Conservation (phyloP, 2,113 vertebrate species). For the Camelus bactrianus region DNA sequence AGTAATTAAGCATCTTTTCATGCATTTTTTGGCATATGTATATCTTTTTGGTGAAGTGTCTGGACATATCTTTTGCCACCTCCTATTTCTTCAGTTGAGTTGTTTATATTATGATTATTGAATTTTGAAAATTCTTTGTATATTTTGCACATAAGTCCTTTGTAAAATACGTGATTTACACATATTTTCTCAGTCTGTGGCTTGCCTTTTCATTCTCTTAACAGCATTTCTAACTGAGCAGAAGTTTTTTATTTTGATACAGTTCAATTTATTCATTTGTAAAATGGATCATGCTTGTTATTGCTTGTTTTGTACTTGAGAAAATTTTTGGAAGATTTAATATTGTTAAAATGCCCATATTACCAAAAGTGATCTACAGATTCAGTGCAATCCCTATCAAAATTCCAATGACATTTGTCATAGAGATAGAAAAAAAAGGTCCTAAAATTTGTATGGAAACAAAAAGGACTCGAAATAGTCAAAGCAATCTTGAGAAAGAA, state of each 20-base stretch:
- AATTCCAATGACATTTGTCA: not conserved
- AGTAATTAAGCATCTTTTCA: not conserved
- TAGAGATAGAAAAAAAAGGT: not conserved
- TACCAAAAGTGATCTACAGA: not conserved
- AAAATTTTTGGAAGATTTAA: slow-evolving; percentile 13
- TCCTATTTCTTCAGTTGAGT: not conserved
- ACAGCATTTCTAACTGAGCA: not conserved
- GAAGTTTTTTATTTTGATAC: slow-evolving; percentile 4
- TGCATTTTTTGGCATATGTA: not conserved
- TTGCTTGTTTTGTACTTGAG: not conserved
- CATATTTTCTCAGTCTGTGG: not conserved
- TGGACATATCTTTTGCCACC: not conserved
- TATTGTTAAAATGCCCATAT: not conserved
- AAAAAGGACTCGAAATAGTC: not conserved
- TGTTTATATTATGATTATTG: not conserved
- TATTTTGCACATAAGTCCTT: not conserved
- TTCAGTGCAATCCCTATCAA: not conserved
- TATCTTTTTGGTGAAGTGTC: not conserved
- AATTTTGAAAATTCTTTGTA: not conserved
- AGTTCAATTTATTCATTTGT: not conserved
- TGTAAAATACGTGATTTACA: not conserved
- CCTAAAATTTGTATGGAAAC: not conserved
- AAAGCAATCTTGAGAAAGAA: not conserved
- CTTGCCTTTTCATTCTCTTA: not conserved
- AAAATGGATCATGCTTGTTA: not conserved